Evolutionary conservation across 2,888 invertebrate species (phyloP).

Genomic region (Cerastis leucographa): DNA sequence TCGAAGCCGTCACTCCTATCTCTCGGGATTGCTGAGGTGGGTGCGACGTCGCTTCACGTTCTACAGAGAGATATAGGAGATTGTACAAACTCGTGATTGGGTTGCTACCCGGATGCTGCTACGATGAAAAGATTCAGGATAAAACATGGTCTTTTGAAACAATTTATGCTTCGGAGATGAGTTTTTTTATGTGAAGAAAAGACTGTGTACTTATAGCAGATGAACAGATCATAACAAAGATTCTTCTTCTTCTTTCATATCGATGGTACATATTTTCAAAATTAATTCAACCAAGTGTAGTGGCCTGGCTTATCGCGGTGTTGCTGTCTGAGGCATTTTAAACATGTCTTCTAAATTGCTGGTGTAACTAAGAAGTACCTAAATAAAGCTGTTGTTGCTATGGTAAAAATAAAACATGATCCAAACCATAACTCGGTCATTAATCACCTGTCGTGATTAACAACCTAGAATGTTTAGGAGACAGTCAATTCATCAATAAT

Average conservation of each 20-base stretch:
- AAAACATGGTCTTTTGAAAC: constrained; percentile 18
- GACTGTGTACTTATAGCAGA: not conserved
- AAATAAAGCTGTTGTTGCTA: not conserved
- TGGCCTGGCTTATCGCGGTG: not conserved
- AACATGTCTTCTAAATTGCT: not conserved
- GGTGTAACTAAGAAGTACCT: too few relatives aligned
- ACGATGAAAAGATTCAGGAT: constrained; percentile 18
- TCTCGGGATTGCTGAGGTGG: constrained; percentile 51
- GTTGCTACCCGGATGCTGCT: constrained; percentile 2
- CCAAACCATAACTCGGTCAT: not conserved
- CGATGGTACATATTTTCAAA: not conserved
- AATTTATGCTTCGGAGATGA: not conserved
- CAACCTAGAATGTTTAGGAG: not conserved
- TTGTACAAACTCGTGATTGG: constrained; percentile 54
- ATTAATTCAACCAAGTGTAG: not conserved
- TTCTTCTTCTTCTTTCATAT: not conserved
- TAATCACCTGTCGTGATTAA: not conserved
- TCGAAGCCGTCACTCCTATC: constrained; percentile 49
- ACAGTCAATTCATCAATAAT: not conserved
- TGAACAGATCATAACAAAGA: not conserved
- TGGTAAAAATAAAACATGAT: not conserved
- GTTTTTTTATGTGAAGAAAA: not conserved
- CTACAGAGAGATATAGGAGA: constrained; percentile 43
- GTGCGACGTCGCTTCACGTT: constrained; percentile 54
- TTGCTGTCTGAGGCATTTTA: not conserved